Evolutionary conservation across 2,888 invertebrate species (phyloP).

Genomic region (Eupithecia subfuscata): DNA sequence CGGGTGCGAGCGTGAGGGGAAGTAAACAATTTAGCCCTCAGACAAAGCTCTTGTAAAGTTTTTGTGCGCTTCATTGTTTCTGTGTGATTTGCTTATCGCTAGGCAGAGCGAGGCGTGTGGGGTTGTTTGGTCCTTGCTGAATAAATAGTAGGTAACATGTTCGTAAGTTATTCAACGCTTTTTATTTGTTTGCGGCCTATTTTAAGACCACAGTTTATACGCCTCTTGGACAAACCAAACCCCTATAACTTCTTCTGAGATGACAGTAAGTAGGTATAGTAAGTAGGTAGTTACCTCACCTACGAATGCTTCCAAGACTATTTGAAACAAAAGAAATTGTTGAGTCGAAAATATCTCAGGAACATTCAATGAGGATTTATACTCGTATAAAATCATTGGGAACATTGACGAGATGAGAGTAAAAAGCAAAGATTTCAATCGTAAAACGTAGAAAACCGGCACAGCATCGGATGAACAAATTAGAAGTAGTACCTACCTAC

Average conservation of each 20-base stretch:
- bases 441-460: background rate
- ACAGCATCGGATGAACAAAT: no score
- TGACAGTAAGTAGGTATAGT: no score
- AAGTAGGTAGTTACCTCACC: no score
- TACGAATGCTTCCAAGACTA: background rate
- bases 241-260: background rate
- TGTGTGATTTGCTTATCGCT: constrained; percentile 9
- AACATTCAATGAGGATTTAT: no score
- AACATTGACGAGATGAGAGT: background rate
- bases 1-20: constrained; percentile 14
- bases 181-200: background rate
- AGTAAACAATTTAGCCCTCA: constrained; percentile 20
- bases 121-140: background rate
- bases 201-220: background rate
- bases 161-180: background rate
- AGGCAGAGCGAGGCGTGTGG: background rate
- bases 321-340: background rate
- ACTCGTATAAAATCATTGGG: no score
- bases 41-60: constrained; percentile 15
- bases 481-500: no score
- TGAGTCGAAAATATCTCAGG: no score
- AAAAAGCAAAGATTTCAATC: background rate
- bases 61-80: constrained; percentile 24
- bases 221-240: background rate
- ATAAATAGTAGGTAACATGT: background rate